Evolutionary conservation across 1,140 invertebrate species (phyloP).

Genomic region (Charaxes varanes): DNA sequence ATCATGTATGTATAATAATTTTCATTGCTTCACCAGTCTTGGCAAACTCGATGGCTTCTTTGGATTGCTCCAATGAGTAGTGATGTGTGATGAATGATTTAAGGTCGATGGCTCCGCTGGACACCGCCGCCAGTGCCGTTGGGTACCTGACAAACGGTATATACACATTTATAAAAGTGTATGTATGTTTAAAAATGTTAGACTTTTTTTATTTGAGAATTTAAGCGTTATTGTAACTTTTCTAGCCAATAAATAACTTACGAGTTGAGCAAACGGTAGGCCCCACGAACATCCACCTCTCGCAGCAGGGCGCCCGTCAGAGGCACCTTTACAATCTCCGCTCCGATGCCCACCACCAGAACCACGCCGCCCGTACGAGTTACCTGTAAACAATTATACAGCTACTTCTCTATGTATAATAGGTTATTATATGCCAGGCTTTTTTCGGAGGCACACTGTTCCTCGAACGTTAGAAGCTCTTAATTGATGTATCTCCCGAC

Average conservation of each 20-base stretch:
- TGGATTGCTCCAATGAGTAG: constrained; percentile 86
- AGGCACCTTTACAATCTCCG: constrained; percentile 84
- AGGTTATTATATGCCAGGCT: too few species aligned
- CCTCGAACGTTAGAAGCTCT: too few species aligned
- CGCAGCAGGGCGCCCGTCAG: constrained; percentile 84
- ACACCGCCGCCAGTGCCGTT: constrained; percentile 87
- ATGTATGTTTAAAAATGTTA: too few species aligned
- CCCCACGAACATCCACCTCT: constrained; percentile 93
- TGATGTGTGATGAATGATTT: constrained; percentile 93
- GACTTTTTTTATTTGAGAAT: too few species aligned
- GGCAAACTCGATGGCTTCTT: constrained; percentile 90
- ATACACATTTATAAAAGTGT: too few species aligned
- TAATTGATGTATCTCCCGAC: too few species aligned
- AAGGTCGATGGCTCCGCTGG: constrained; percentile 86
- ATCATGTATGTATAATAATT: constrained; percentile 94
- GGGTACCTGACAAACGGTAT: constrained; percentile 87
- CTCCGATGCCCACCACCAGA: constrained; percentile 90
- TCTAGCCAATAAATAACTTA: too few species aligned
- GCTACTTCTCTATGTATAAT: too few species aligned
- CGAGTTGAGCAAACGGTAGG: constrained; percentile 94
- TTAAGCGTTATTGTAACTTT: too few species aligned
- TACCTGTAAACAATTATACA: constrained; percentile 75
- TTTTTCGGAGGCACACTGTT: too few species aligned
- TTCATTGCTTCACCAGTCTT: constrained; percentile 85
- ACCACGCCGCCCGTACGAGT: constrained; percentile 87